Percentiles rank a stretch among this genome's conserved stretches.
Conservation (phyloP, 2,113 vertebrate genomes). For the Haliaeetus leucogaster region DNA sequence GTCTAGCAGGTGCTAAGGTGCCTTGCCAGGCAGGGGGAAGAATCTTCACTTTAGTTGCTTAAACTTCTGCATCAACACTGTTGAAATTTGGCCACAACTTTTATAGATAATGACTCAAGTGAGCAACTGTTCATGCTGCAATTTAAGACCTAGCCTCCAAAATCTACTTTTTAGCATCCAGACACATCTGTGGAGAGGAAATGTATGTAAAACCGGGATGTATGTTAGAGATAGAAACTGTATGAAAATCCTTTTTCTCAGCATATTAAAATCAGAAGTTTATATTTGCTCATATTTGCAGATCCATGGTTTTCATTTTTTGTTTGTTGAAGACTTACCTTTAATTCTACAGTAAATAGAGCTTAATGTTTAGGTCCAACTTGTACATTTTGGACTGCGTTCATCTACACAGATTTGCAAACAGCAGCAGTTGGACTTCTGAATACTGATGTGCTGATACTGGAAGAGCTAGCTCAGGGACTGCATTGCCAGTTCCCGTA, state of each 20-base stretch:
- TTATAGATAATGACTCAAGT: neutral
- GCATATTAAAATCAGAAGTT: neutral
- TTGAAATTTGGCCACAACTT: neutral
- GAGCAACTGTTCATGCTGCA: neutral
- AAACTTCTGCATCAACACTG: neutral
- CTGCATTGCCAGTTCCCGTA: neutral
- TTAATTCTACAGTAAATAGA: slow-evolving; percentile 57
- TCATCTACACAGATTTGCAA: slow-evolving; percentile 57
- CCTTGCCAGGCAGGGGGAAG: neutral
- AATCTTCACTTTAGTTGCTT: neutral
- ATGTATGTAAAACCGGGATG: neutral
- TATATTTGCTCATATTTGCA: slow-evolving; percentile 27
- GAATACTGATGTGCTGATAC: slow-evolving; percentile 30
- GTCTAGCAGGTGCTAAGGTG: neutral
- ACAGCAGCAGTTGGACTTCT: slow-evolving; percentile 20
- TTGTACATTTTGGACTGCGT: slow-evolving; percentile 25
- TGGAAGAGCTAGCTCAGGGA: neutral
- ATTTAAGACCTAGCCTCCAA: neutral
- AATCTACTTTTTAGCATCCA: neutral
- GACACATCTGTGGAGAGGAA: neutral
- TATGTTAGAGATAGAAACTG: neutral
- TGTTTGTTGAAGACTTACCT: slow-evolving; percentile 57
- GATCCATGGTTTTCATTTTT: slow-evolving; percentile 20
- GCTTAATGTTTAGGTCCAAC: slow-evolving; percentile 30
- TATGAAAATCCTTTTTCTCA: neutral